phyloP scores from a whole-genome alignment of 1,140 invertebrate species.

The Harpegnathos saltator region DNA sequence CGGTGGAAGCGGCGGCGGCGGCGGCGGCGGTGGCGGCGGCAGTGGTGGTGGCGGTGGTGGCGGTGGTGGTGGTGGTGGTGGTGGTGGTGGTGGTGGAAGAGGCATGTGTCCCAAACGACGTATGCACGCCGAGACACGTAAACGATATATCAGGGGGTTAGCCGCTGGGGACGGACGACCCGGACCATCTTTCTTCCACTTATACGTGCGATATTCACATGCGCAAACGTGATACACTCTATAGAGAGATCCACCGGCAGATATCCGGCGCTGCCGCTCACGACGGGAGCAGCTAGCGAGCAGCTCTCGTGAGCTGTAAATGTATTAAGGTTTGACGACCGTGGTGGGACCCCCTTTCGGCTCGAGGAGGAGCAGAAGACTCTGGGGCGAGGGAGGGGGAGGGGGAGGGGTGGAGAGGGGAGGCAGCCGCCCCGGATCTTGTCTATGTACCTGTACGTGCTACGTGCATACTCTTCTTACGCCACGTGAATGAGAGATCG shows the following conservation, averaged over 20 bases:
- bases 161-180: slow-evolving; percentile 85
- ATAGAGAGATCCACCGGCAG: slow-evolving; percentile 80
- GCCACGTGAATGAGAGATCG: slow-evolving; percentile 37
- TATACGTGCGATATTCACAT: slow-evolving; percentile 84
- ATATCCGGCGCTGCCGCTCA: slow-evolving; percentile 74
- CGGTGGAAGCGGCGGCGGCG: slow-evolving; percentile 62
- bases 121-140: slow-evolving; percentile 86
- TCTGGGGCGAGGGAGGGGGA: too few species aligned
- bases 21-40: slow-evolving; percentile 65
- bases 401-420: too few species aligned
- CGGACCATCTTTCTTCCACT: slow-evolving; percentile 85
- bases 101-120: slow-evolving; percentile 85
- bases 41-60: slow-evolving; percentile 26
- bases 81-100: slow-evolving; percentile 71
- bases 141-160: slow-evolving; percentile 86
- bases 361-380: slow-evolving; percentile 46
- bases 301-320: slow-evolving; percentile 84
- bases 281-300: slow-evolving; percentile 69
- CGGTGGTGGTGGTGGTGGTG: slow-evolving; percentile 63
- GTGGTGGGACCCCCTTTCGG: slow-evolving; percentile 79
- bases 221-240: slow-evolving; percentile 83
- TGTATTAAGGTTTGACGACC: slow-evolving; percentile 86
- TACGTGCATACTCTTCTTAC: slow-evolving; percentile 60
- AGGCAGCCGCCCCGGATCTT: slow-evolving; percentile 61
- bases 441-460: slow-evolving; percentile 65